Base-by-base conservation (phyloP, 2,888 invertebrate species). In the Horisme vitalbata region DNA sequence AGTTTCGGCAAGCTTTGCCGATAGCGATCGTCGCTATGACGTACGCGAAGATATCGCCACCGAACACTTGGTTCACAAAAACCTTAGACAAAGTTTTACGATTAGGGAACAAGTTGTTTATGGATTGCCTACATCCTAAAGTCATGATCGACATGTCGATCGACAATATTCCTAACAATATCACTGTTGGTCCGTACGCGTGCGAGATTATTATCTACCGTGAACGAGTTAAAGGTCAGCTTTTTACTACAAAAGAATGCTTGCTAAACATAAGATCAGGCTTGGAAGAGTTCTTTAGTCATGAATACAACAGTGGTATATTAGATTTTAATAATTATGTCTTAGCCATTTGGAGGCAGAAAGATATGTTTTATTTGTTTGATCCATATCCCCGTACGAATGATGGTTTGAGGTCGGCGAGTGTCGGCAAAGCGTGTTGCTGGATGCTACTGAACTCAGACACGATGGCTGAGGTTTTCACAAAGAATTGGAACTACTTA, bases 31-130 rank as follows among this genome's bases (percentile, higher is more conserved):
- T 92, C 4, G 91, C 92, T 2, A 78, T 93, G 74, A 91, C 93
- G 0, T 94, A 94, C 56, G 88, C 93, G 0, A 91, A 92, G 62
- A 92, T 94, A 54, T 93, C 93, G 2, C 91, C 92, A 0, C 91
- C 93, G 0, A 91, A 91, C 37, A 84, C 91, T 0, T 92, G 92
- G 92, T 90, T 89, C 57, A 83, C 84, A 4, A 90, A 85, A 46
- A 92, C 91, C 0, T 55, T 92, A 1, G 91, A 92, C 61, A 92
- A 92, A 71, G 84, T 92, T 35, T 67, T 92, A 61, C 85, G 91
- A 4, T 75, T 92, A 9, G 92, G 92, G 0, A 92, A 91, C 55
- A 91, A 92, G 57, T 67, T 92, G n/a, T 92, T 90, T 52, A 57
- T 84, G n/a, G 91, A 92, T 56, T 89, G 90, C 41, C 58, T 75